Conservation (phyloP, 2,797 vertebrate genomes). For the Notolepis coatsorum region DNA sequence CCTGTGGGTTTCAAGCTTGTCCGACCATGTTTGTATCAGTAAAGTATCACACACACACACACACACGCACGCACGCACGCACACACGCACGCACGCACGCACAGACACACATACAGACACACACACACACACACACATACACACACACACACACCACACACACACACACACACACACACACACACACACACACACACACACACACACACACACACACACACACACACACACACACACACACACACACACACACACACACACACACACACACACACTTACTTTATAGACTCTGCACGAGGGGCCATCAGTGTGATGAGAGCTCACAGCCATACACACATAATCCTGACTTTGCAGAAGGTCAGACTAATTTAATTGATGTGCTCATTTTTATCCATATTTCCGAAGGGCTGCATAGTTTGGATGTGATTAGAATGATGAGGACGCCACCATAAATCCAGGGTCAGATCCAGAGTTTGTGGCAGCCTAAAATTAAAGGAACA, state of each 20-base stretch:
- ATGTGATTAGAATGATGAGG: slow-evolving; percentile 64
- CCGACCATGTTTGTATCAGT: slow-evolving; percentile 36
- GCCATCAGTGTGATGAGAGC: slow-evolving; percentile 69
- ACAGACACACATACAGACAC: slow-evolving; percentile 2
- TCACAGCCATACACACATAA: slow-evolving; percentile 55
- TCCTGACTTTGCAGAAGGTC: slow-evolving; percentile 62
- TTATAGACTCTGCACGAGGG: slow-evolving; percentile 34
- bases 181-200: not conserved
- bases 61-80: not conserved
- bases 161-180: not conserved
- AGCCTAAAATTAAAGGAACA: no score
- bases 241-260: not conserved
- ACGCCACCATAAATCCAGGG: slow-evolving; percentile 20
- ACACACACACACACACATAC: not conserved
- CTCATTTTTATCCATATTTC: slow-evolving; percentile 48
- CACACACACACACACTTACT: slow-evolving; percentile 6
- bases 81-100: not conserved
- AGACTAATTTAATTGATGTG: slow-evolving; percentile 66
- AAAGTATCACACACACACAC: not conserved
- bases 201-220: not conserved
- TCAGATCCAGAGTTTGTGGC: slow-evolving; percentile 5
- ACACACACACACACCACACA: not conserved
- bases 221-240: not conserved
- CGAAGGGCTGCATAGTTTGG: slow-evolving; percentile 35
- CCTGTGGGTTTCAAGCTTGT: slow-evolving; percentile 10